Percentiles rank a stretch among this genome's conserved stretches.
Evolutionary conservation across 1,140 invertebrate genomes (phyloP).

Genomic region (Drosophila paulistorum): DNA sequence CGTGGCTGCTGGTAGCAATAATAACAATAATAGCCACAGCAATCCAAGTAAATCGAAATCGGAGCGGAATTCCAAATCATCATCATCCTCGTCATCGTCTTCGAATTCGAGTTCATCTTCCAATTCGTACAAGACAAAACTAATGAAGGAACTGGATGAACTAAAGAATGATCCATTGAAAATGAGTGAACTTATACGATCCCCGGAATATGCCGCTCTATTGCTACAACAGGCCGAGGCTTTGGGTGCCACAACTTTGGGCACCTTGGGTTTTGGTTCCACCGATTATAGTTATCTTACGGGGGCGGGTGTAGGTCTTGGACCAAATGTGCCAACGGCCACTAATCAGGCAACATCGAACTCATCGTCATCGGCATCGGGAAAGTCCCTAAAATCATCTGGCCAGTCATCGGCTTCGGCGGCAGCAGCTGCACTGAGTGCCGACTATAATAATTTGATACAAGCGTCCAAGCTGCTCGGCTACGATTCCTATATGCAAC

Average conservation of each 20-base stretch:
- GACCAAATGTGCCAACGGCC: conserved; percentile 19
- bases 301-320: conserved; percentile 43
- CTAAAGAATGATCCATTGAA: conserved; percentile 81
- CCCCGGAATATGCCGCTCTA: conserved; percentile 78
- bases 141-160: conserved; percentile 82
- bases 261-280: conserved; percentile 70
- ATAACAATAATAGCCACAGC: conserved; percentile 36
- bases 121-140: conserved; percentile 80
- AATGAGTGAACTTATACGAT: conserved; percentile 79
- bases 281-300: conserved; percentile 75
- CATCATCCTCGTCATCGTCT: conserved; percentile 65
- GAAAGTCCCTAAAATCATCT: conserved; percentile 64
- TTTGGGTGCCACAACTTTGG: conserved; percentile 77
- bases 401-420: conserved; percentile 36
- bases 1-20: conserved; percentile 22
- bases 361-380: conserved; percentile 33
- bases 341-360: conserved; percentile 36
- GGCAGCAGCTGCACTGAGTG: conserved; percentile 66
- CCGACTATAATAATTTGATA: conserved; percentile 79
- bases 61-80: conserved; percentile 69
- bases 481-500: conserved; percentile 80
- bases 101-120: conserved; percentile 71
- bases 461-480: conserved; percentile 79
- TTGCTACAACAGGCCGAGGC: conserved; percentile 81
- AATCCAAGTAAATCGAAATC: conserved; percentile 63